Evolutionary conservation across 2,888 invertebrate species (phyloP), one percentile per base, ranked within the genome.

Genomic region (Bruchidius siliquastri): DNA sequence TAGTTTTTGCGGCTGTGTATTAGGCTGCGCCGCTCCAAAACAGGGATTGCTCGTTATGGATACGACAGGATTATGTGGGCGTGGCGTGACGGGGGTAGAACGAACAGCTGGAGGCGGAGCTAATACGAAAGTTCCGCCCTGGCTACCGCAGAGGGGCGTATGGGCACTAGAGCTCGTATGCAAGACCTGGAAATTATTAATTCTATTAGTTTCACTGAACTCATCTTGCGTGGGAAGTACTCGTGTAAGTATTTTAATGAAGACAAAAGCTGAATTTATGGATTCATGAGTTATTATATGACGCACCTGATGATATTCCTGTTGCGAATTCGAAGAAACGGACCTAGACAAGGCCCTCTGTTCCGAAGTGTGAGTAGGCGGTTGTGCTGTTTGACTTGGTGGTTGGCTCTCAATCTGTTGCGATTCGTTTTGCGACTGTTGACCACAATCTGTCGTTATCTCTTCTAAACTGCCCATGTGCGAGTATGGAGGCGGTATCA

Each of bases 401-500:
- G 22, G 20, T 13, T 20, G 68, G 22, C 10, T 21, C 0, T 21
- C 68, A 68, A 21, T 22, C 68, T 21, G 22, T 21, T 21, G 21
- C 2, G 68, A 68, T 21, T 68, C 22, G 20, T 68, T 68, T 67
- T 74, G 76, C 67, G 74, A 78, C 74, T 76, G 76, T 21, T 71
- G 68, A 21, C 82, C 83, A 18, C 77, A 79, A 71, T 79, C 80
- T 79, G 88, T 87, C 74, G 87, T 88, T 74, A 90, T 86, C 80
- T 91, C 90, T 80, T 93, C 93, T 80, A 92, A 90, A 85, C 92
- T 94, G 80, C 91, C 92, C 79, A 93, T 92, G 91, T 74, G 79
- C 21, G 94, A 94, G 87, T 95, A 95, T 21, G 95, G 94, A 70
- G 95, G 95, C 75, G 95, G 95, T 81, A 95, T 91, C 84, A 94